Base-by-base conservation (phyloP, 2,888 invertebrate genomes). In the Clostera curtula region DNA sequence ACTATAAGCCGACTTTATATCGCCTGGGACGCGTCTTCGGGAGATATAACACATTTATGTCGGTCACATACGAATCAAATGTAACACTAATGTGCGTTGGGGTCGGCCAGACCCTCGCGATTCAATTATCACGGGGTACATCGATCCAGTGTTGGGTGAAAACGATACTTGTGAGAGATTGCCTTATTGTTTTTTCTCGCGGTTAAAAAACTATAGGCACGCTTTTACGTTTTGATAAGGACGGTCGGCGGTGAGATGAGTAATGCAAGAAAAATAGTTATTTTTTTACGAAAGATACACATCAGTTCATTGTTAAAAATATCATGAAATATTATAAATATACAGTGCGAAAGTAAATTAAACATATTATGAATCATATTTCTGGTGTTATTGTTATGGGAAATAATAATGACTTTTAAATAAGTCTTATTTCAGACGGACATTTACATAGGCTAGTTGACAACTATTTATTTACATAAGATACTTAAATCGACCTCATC, bases 81-180 rank as follows among this genome's bases (percentile, higher is more conserved):
- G 77, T 75, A 69, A 66, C 70, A 66, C 66, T 69, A 71, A 73
- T 69, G 64, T 49, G 53, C 53, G 47, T 45, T 47, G 51, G 68
- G 71, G 63, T 56, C 53, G 46, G 40, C 25, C 45, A 49, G 70
- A 69, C 77, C 82, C 80, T 60, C 69, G 58, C 65, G 59, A 74
- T 79, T 77, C 82, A 83, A 82, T 84, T 82, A 83, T 77, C 63
- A 56, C 73, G 68, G 65, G 61, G 67, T 57, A 66, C 69, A 64
- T 60, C 67, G 68, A 71, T 71, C 75, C 64, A 69, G 59, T 67
- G 62, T 55, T 55, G 67, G 72, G 73, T 82, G 85, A 74, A 85
- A 85, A 62, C 61, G 85, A 85, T 85, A 85, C 82, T 80, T 79
- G 85, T 85, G 85, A 80, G 85, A 85, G 75, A 82, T 80, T 73